Percentiles rank a stretch among this genome's conserved stretches.
phyloP scores from a whole-genome alignment of 2,113 vertebrate species.

The Zootoca vivipara region DNA sequence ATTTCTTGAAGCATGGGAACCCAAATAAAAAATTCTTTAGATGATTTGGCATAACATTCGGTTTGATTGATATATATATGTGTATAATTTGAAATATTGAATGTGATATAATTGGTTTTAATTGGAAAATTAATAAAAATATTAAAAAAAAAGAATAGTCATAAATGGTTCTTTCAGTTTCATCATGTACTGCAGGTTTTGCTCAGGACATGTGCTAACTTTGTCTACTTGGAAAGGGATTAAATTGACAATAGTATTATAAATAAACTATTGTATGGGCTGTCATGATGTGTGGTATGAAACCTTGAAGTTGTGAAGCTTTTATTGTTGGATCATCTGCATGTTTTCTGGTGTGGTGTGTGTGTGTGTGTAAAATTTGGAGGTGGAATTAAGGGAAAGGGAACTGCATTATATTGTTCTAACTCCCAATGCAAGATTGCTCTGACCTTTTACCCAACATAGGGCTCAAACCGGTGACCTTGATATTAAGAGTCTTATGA shows the following conservation, averaged over 20 bases:
- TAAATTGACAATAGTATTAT: background rate
- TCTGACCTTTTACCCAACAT: too few species aligned
- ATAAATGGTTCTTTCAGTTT: constrained; percentile 39
- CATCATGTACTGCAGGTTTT: background rate
- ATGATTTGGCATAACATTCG: too few species aligned
- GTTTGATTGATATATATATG: too few species aligned
- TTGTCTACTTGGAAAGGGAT: background rate
- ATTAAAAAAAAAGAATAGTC: too few species aligned
- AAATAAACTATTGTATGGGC: background rate
- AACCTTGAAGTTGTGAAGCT: constrained; percentile 7
- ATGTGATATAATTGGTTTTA: too few species aligned
- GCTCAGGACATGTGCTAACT: background rate
- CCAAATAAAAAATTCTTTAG: too few species aligned
- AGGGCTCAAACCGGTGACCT: too few species aligned
- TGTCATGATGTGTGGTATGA: background rate
- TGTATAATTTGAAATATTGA: too few species aligned
- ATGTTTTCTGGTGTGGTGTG: background rate
- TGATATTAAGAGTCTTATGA: too few species aligned
- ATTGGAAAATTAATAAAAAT: too few species aligned
- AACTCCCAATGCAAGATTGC: background rate
- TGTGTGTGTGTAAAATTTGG: too few species aligned
- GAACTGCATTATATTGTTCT: background rate
- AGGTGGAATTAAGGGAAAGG: background rate
- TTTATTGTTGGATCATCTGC: background rate
- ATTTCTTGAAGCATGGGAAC: too few species aligned